phyloP scores from a whole-genome alignment of 2,888 invertebrate species.

The Keiferia lycopersicella region DNA sequence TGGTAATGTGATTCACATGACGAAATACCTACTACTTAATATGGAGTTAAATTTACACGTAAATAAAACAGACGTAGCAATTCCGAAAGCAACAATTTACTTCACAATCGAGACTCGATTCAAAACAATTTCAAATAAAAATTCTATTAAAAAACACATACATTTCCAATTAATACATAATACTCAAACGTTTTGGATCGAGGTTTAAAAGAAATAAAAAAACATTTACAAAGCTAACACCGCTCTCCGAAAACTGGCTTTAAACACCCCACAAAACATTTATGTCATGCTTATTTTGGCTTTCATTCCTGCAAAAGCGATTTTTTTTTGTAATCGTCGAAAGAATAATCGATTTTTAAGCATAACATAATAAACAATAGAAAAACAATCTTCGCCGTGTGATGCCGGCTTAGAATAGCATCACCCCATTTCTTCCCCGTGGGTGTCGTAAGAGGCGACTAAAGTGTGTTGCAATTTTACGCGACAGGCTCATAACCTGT shows the following conservation, averaged over 20 bases:
- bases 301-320: too few relatives aligned
- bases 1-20: too few relatives aligned
- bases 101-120: not conserved
- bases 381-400: too few relatives aligned
- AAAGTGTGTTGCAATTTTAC: too few relatives aligned
- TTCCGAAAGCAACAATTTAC: conserved; percentile 11
- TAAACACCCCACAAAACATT: not conserved
- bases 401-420: too few relatives aligned
- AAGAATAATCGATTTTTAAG: too few relatives aligned
- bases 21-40: conserved; percentile 12
- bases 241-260: not conserved
- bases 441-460: too few relatives aligned
- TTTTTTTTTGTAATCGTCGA: too few relatives aligned
- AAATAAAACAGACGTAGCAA: conserved; percentile 10
- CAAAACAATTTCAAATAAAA: conserved; percentile 12
- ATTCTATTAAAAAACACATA: not conserved
- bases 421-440: too few relatives aligned
- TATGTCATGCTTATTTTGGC: too few relatives aligned
- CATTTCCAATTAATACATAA: not conserved
- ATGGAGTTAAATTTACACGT: conserved; percentile 9
- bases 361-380: too few relatives aligned
- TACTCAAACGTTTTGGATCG: not conserved
- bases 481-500: too few relatives aligned
- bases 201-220: not conserved
- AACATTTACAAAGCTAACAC: not conserved